Base-by-base conservation (phyloP, 2,888 invertebrate species). In the Elgonia sp. region DNA sequence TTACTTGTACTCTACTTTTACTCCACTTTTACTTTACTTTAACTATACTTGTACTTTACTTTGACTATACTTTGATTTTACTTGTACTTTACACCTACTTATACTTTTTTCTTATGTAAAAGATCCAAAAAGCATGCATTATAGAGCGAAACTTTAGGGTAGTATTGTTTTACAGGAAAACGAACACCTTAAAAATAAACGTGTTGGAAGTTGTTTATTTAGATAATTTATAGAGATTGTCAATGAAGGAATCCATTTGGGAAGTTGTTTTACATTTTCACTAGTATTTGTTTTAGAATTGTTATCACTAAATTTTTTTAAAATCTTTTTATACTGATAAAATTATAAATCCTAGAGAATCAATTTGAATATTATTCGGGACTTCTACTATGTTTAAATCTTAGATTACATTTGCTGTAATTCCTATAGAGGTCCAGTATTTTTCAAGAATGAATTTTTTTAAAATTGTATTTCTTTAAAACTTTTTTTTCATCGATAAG, bases 111-210 rank as follows among this genome's bases (percentile, higher is more conserved):
- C n/a, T n/a, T n/a, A n/a, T n/a, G n/a, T n/a, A n/a, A n/a, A n/a
- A n/a, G n/a, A n/a, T n/a, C n/a, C n/a, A n/a, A n/a, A n/a, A 62
- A 62, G 14, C 80, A 80, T 0, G 10, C 4, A 18, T 81, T 81
- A 12, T 70, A 81, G 0, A 20, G 62, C 14, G n/a, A n/a, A 5
- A 29, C 29, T 29, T 29, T 29, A 1, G 29, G 29, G 5, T 29
- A 29, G 5, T 29, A 81, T 37, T 16, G 18, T 20, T 60, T 50
- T 12, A 81, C 50, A 39, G 42, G 37, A 10, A n/a, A 46, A 18
- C 65, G 37, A 4, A 16, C 39, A 8, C 65, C 55, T 40, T 77
- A 77, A 0, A 77, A 20, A 20, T 67, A 77, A 21, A 67, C 55
- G 42, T 3, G 37, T 29, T 1, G 79, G 69, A 0, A 67, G 39